Base-by-base conservation (phyloP, 2,797 vertebrate genomes). In the Clamator glandarius region DNA sequence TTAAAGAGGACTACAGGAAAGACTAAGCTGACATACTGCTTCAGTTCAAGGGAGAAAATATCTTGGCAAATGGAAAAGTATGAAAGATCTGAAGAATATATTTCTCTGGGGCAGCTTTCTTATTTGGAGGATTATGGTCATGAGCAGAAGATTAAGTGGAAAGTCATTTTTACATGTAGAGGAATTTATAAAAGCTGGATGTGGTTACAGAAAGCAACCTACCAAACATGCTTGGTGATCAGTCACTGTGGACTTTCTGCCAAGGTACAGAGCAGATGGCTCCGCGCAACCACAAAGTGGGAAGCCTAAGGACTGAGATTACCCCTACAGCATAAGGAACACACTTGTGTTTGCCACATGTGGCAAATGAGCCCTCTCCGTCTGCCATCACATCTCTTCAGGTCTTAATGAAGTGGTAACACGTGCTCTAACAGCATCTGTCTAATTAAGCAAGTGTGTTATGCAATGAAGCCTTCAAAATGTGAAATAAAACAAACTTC, bases 51-150 rank as follows among this genome's bases (percentile, higher is more conserved):
- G 63, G 42, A 91, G 59, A 73, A 95, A 84, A 67, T 87, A 81
- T 58, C 74, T 48, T 66, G n/a, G 62, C 81, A 85, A 91, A 72
- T 75, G 70, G 31, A 82, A 70, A 91, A 81, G 62, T 67, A 90
- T 70, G 63, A 85, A 90, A 92, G 84, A 94, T 92, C 77, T 92
- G 58, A 96, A 80, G 88, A 96, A 84, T 79, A 51, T 55, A 84
- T 90, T 96, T 89, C 92, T 94, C 57, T 85, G 41, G 61, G 70
- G 41, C 61, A 91, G 75, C 86, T 93, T 92, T 92, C 93, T 92
- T 91, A 89, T 93, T 92, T 91, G 70, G 44, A 82, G 76, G 87
- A 92, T 95, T 93, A 87, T 6, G 18, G 73, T 87, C 84, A 89
- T 51, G 73, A 80, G 83, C 13, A 1, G 80, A 83, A 91, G 84